These are phyloP conservation scores for Vidua macroura DNA, from an alignment of 2,113 vertebrate species.

Conservation along the genomic window DNA sequence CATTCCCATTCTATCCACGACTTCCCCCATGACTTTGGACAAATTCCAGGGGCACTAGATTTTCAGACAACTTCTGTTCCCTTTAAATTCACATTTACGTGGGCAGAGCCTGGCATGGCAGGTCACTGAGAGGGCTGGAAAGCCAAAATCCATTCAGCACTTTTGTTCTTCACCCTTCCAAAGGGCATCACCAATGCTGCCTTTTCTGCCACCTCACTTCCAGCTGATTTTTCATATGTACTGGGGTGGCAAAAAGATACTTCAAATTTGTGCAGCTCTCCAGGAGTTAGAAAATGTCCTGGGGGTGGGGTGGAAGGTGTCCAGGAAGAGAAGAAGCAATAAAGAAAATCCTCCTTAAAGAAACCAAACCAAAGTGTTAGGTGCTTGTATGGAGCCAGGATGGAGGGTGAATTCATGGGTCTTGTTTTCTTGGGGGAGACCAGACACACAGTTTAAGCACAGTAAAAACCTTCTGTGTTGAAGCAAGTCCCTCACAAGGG, in stretches of 20 bases:
- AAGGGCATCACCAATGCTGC: neutral
- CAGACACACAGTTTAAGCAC: neutral
- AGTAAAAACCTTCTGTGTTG: neutral
- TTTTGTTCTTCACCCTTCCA: neutral
- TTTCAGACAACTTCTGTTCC: neutral
- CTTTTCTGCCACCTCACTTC: neutral
- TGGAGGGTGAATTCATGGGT: neutral
- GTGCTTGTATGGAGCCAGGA: neutral
- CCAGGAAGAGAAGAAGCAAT: neutral
- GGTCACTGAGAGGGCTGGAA: neutral
- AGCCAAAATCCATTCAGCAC: neutral
- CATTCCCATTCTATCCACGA: neutral
- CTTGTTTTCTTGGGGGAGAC: neutral
- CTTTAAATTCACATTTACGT: neutral
- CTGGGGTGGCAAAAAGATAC: neutral
- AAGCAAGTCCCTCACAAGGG: neutral
- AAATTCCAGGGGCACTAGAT: neutral
- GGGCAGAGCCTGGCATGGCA: neutral
- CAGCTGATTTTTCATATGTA: neutral
- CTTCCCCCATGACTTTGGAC: neutral
- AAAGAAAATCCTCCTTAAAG: neutral
- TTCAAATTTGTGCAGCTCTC: neutral
- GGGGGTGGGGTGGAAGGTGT: neutral
- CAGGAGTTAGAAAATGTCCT: neutral
- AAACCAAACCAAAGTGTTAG: neutral